phyloP scores from a whole-genome alignment of 1,140 invertebrate genomes.

The Danaus plexippus region DNA sequence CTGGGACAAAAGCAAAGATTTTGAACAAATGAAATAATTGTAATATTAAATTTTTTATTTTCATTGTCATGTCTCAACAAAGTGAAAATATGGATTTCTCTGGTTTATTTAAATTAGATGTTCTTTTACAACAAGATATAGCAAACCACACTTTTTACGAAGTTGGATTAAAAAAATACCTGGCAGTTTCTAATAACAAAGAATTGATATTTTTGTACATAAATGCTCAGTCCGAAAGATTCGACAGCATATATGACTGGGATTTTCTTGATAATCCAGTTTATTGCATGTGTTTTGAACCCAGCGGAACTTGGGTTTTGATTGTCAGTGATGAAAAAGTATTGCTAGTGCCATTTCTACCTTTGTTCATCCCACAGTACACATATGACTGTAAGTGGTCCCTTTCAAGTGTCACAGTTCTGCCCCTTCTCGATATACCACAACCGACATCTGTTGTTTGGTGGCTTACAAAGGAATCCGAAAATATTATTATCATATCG shows the following conservation, averaged over 20 bases:
- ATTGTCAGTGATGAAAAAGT: conserved; percentile 60
- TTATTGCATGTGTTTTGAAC: conserved; percentile 63
- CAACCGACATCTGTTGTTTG: conserved; percentile 55
- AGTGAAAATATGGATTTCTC: conserved; percentile 39
- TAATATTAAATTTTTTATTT: too few species aligned
- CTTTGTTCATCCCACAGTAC: conserved; percentile 52
- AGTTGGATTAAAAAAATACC: conserved; percentile 59
- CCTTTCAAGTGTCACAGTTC: conserved; percentile 54
- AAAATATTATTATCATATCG: conserved; percentile 58
- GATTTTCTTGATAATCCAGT: conserved; percentile 62
- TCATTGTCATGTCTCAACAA: conserved; percentile 30
- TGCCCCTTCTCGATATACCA: conserved; percentile 41
- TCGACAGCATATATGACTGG: conserved; percentile 58
- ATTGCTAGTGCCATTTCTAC: conserved; percentile 55
- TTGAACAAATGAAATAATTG: too few species aligned
- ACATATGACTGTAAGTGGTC: conserved; percentile 64
- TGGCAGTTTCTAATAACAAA: conserved; percentile 53
- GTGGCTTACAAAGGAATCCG: conserved; percentile 63
- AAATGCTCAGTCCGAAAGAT: conserved; percentile 43
- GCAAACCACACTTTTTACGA: conserved; percentile 55
- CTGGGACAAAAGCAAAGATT: too few species aligned
- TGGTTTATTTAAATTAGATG: conserved; percentile 58
- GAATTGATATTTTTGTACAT: conserved; percentile 60
- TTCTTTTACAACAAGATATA: conserved; percentile 54
- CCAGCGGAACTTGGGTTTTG: conserved; percentile 61